These are phyloP conservation scores for Apteryx owenii DNA, from an alignment of 2,113 vertebrate genomes.

Conservation along the genomic window DNA sequence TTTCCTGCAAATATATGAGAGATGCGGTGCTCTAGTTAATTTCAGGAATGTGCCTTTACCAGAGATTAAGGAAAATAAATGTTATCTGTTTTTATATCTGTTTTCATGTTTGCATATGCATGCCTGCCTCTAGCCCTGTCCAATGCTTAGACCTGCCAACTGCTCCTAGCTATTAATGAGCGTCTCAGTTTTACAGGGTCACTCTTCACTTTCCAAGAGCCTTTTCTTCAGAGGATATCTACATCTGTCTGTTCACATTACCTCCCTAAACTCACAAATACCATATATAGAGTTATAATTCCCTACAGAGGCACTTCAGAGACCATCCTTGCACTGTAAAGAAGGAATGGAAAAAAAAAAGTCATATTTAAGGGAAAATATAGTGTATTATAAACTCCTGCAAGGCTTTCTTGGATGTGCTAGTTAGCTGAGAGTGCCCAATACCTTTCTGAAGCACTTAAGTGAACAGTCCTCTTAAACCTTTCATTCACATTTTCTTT, in stretches of 20 bases:
- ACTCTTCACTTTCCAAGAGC: neutral
- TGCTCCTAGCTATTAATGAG: neutral
- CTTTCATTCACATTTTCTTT: neutral
- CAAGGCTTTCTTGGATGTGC: neutral
- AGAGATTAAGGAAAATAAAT: constrained; percentile 40
- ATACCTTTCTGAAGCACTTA: neutral
- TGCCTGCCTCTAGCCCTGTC: constrained; percentile 16
- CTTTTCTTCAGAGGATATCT: neutral
- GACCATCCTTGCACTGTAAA: neutral
- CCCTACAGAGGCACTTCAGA: neutral
- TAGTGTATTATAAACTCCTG: neutral
- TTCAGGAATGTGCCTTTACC: constrained; percentile 48
- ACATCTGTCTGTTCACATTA: neutral
- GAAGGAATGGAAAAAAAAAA: neutral
- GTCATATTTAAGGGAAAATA: neutral
- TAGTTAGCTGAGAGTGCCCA: neutral
- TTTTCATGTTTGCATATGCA: constrained; percentile 52
- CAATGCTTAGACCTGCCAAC: neutral
- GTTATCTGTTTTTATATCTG: constrained; percentile 44
- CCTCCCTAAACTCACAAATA: neutral
- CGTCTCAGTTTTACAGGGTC: neutral
- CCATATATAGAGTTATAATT: neutral
- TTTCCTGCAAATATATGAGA: neutral
- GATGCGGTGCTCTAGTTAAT: neutral
- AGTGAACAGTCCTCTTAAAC: neutral